phyloP scores from a whole-genome alignment of 2,888 invertebrate genomes.

The Lasioglossum lativentre region DNA sequence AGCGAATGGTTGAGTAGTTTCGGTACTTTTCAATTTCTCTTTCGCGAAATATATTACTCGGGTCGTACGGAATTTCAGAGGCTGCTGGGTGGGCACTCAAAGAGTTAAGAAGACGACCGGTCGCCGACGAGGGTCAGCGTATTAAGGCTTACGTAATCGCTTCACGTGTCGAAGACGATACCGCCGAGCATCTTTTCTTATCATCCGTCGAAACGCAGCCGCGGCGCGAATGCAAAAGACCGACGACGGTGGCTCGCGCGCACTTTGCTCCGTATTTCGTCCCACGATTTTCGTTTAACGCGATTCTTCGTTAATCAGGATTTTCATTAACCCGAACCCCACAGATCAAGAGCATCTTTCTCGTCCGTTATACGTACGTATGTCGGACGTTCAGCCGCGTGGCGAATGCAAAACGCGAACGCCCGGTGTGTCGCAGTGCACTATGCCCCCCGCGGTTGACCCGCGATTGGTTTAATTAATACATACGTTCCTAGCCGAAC shows the following conservation, averaged over 20 bases:
- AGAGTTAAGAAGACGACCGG: constrained; percentile 39
- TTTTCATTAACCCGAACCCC: background rate
- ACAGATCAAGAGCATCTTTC: constrained; percentile 20
- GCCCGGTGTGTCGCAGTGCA: background rate
- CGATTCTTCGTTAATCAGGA: background rate
- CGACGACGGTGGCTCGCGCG: background rate
- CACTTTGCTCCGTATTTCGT: constrained; percentile 17
- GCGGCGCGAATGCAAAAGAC: background rate
- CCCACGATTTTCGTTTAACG: background rate
- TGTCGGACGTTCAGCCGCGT: background rate
- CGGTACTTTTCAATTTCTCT: background rate
- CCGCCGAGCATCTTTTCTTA: constrained; percentile 30
- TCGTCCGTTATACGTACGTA: constrained; percentile 12
- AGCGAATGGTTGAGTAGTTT: too few relatives aligned
- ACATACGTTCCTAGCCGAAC: background rate
- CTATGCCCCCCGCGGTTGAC: background rate
- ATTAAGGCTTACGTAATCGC: constrained; percentile 55
- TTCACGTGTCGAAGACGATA: constrained; percentile 52
- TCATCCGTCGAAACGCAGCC: constrained; percentile 25
- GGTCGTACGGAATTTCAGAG: background rate
- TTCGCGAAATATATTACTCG: background rate
- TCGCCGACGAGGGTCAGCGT: constrained; percentile 47
- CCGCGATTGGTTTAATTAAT: constrained; percentile 5
- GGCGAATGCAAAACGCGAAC: background rate
- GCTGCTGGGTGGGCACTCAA: background rate